Percentiles rank a stretch among this genome's conserved stretches.
Evolutionary conservation across 2,888 invertebrate species (phyloP).

Genomic region (Melanargia galathea): DNA sequence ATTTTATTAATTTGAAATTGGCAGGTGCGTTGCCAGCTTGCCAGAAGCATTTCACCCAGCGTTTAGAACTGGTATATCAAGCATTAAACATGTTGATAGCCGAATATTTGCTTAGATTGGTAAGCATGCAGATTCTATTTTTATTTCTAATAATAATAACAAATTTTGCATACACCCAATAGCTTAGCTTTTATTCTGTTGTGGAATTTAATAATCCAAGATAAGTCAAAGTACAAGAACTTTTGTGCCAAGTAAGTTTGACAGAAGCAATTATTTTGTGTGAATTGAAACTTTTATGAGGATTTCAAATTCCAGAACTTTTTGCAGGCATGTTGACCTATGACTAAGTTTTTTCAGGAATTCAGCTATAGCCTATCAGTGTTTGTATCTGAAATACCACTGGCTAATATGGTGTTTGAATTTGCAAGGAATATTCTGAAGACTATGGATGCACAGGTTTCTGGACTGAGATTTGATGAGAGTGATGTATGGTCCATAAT

Average conservation of each 20-base stretch:
- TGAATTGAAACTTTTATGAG: neutral
- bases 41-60: constrained; percentile 67
- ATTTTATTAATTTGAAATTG: no score
- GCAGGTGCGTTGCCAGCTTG: constrained; percentile 63
- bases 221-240: no score
- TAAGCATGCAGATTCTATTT: constrained; percentile 44
- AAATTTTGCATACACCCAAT: neutral
- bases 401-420: constrained; percentile 77
- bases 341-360: constrained; percentile 58
- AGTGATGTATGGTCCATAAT: constrained; percentile 77
- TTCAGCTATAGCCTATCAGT: constrained; percentile 83
- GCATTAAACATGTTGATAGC: constrained; percentile 84
- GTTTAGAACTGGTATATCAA: constrained; percentile 78
- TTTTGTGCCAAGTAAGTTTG: no score
- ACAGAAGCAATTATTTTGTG: no score
- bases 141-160: neutral
- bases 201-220: neutral
- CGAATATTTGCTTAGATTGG: constrained; percentile 81
- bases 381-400: constrained; percentile 83
- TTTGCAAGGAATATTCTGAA: constrained; percentile 62
- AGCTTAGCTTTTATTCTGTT: neutral
- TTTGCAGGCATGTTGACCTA: neutral
- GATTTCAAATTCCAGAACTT: constrained; percentile 11
- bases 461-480: constrained; percentile 62
- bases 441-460: constrained; percentile 45